Base-by-base conservation (phyloP, 2,113 vertebrate genomes). In the Gavialis gangeticus region DNA sequence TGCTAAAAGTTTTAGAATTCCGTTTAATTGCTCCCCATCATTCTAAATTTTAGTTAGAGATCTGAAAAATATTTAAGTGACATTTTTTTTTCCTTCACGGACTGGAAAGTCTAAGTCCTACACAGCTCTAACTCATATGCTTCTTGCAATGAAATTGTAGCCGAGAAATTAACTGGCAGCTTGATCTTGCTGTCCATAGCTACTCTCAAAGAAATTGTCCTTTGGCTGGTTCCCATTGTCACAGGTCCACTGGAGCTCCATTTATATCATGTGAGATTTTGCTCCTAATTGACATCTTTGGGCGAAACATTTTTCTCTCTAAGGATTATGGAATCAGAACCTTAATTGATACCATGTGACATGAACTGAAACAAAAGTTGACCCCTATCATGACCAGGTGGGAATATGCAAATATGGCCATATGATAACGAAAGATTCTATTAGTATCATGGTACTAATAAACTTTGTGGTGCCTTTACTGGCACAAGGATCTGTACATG, bases 291-390 rank as follows among this genome's bases (percentile, higher is more conserved):
- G 67, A 71, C 67, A 34, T 71, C n/a, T 34, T 10, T 69, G 66
- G n/a, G 16, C 18, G n/a, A 66, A 69, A 30, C n/a, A 3, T 69
- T 66, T 69, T 30, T 25, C 66, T 69, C n/a, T 34, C n/a, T 69
- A 69, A 69, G 66, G 66, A 34, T 13, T 22, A 17, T 71, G 22
- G 30, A 71, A 71, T 21, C 67, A 71, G 11, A 71, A 10, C 67
- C 11, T 37, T 37, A 69, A 34, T 21, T 69, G 30, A 6, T 71
- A 71, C 22, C 19, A 34, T 71, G 30, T 37, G 30, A 71, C 30
- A 22, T 34, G 30, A 3, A 54, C 3, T 1, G 2, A 2, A 27
- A 0, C 3, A 19, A 18, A 64, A 59, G 2, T 34, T 54, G 22
- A 14, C 19, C 30, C 19, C 19, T 34, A 12, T 71, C n/a, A 71